Base-by-base conservation (phyloP, 2,797 vertebrate genomes). In the Coregonus suidteri region DNA sequence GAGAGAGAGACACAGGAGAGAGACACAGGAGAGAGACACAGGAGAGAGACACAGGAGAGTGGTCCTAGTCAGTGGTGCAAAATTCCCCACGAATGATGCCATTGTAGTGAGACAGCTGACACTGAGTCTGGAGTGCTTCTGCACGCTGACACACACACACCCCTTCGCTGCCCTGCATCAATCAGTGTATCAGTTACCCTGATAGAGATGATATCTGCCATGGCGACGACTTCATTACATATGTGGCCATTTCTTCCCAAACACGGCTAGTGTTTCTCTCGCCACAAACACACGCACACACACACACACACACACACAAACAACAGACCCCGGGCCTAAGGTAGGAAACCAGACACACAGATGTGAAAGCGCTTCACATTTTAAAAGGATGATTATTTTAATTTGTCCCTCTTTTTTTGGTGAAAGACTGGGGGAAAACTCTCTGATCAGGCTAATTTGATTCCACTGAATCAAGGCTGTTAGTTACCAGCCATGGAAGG, bases 351-450 rank as follows among this genome's bases (percentile, higher is more conserved):
- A 91, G 84, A 91, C 80, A 65, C 82, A 81, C 91, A 91, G 79
- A 92, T 93, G 92, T 90, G 80, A 90, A 92, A 92, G 85, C 25
- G 20, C 90, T 90, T 87, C 78, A 25, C 71, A 83, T 82, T 66
- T 75, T 75, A 82, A 76, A 79, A 71, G 31, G 68, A 77, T 69
- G 64, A 84, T 83, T 81, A 78, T 82, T 79, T 71, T 51, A 79
- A 71, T 75, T 83, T 76, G 85, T 83, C 81, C 84, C 79, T 78
- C 77, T 78, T 84, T 83, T 83, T 76, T 59, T 59, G 0, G 56
- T 6, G 56, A 59, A n/a, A n/a, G 75, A 71, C 7, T 62, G 71
- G 68, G 81, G 86, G 84, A 86, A 91, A 92, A 75, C 77, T 78
- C 77, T 85, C 75, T 75, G 87, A 92, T 92, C 89, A 80, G 81